Percentiles rank a stretch among this genome's conserved stretches.
Conservation (phyloP, 2,888 invertebrate genomes). For the Xestia sexstrigata region DNA sequence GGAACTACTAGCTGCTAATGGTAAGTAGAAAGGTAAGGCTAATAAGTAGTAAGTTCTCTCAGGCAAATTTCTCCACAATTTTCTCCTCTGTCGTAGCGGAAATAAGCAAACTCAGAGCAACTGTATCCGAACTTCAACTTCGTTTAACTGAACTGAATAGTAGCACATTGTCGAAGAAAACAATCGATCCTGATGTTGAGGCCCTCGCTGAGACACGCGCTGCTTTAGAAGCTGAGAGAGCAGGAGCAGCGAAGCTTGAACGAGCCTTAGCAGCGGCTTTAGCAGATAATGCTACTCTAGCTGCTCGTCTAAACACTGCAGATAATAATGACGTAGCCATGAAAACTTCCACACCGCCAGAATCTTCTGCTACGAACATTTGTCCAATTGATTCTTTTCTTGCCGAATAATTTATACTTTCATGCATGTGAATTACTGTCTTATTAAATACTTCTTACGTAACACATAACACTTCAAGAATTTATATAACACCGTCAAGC, state of each 20-base stretch:
- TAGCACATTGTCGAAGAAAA: constrained; percentile 56
- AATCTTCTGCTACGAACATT: constrained; percentile 70
- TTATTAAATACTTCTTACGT: constrained; percentile 20
- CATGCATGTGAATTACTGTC: background rate
- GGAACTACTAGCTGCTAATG: constrained; percentile 81
- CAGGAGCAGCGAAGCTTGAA: constrained; percentile 80
- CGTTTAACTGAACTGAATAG: constrained; percentile 64
- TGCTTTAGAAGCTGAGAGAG: constrained; percentile 81
- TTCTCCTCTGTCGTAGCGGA: constrained; percentile 75
- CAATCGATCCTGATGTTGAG: constrained; percentile 70
- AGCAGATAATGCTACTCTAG: constrained; percentile 81
- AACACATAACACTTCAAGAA: constrained; percentile 11
- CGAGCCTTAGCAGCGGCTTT: constrained; percentile 81
- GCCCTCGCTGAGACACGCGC: constrained; percentile 77
- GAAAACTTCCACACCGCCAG: constrained; percentile 60
- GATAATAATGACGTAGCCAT: constrained; percentile 69
- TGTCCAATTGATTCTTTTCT: constrained; percentile 84
- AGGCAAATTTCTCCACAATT: background rate
- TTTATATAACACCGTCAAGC: constrained; percentile 50
- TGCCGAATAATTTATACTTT: constrained; percentile 76
- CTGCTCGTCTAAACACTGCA: constrained; percentile 73
- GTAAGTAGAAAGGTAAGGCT: constrained; percentile 63
- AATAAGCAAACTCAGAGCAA: constrained; percentile 77
- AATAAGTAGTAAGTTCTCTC: background rate
- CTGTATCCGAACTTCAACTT: constrained; percentile 78